phyloP scores from a whole-genome alignment of 2,797 vertebrate species.

The Fistularia tabacaria region DNA sequence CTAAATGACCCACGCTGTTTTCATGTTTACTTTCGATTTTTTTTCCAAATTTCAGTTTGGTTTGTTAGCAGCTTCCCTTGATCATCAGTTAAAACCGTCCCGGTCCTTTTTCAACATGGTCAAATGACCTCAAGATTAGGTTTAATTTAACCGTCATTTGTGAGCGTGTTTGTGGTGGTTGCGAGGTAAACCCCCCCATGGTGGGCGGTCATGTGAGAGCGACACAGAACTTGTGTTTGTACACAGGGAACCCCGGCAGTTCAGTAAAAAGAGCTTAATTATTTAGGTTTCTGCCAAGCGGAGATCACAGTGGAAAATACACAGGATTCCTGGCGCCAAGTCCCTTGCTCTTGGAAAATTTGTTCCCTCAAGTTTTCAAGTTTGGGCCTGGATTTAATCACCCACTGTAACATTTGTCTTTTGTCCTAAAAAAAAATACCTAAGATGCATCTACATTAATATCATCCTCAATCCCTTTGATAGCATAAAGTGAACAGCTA shows the following conservation, averaged over 20 bases:
- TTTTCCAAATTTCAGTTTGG: too few species aligned
- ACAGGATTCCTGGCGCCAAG: conserved; percentile 70
- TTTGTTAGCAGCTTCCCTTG: too few species aligned
- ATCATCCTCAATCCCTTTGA: conserved; percentile 34
- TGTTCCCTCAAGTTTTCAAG: conserved; percentile 63
- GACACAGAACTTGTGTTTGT: conserved; percentile 59
- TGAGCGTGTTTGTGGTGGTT: conserved; percentile 10
- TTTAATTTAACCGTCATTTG: conserved; percentile 18
- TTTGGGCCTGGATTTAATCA: conserved; percentile 71
- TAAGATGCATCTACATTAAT: conserved; percentile 46
- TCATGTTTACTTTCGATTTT: background rate
- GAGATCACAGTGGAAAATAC: conserved; percentile 70
- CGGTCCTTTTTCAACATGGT: background rate
- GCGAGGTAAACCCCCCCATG: conserved; percentile 42
- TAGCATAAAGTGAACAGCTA: conserved; percentile 8
- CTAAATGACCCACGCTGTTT: conserved; percentile 1
- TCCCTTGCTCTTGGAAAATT: conserved; percentile 69
- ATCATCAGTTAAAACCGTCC: too few species aligned
- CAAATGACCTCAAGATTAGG: conserved; percentile 45
- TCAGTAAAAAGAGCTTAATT: conserved; percentile 70
- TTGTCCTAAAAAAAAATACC: conserved; percentile 40
- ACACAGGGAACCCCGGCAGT: conserved; percentile 67
- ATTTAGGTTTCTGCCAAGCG: conserved; percentile 70
- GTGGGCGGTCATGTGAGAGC: conserved; percentile 49
- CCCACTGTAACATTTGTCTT: conserved; percentile 55